Evolutionary conservation across 2,888 invertebrate genomes (phyloP).

Genomic region (Plebejus melissa): DNA sequence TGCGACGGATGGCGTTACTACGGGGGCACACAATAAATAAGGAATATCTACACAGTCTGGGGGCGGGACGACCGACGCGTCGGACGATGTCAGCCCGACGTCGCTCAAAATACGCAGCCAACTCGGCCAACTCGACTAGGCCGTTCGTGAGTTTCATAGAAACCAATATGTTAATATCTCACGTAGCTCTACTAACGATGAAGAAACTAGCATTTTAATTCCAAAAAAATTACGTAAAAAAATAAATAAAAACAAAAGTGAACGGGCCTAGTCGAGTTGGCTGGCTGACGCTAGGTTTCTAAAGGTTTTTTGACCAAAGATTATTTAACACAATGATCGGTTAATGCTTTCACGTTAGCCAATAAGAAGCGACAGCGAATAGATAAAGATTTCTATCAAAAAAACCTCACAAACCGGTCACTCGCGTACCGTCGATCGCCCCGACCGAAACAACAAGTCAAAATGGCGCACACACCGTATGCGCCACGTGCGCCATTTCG

Average conservation of each 20-base stretch:
- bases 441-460: constrained; percentile 31
- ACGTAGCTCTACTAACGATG: neutral
- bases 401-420: neutral
- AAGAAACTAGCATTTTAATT: neutral
- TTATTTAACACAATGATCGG: neutral
- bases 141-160: neutral
- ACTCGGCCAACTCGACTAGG: neutral
- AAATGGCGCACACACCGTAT: constrained; percentile 32
- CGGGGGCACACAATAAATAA: constrained; percentile 65
- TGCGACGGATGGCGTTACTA: constrained; percentile 65
- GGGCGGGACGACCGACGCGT: constrained; percentile 53
- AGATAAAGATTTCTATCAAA: neutral
- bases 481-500: constrained; percentile 34
- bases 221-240: neutral
- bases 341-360: neutral
- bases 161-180: constrained; percentile 6
- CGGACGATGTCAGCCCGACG: neutral
- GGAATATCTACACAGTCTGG: constrained; percentile 68
- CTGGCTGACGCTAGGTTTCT: neutral
- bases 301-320: neutral
- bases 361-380: neutral
- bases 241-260: neutral
- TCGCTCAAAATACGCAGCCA: neutral
- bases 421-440: neutral
- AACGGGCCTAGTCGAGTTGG: neutral